Conservation (phyloP, 2,797 vertebrate species). For the Kryptopterus vitreolus region DNA sequence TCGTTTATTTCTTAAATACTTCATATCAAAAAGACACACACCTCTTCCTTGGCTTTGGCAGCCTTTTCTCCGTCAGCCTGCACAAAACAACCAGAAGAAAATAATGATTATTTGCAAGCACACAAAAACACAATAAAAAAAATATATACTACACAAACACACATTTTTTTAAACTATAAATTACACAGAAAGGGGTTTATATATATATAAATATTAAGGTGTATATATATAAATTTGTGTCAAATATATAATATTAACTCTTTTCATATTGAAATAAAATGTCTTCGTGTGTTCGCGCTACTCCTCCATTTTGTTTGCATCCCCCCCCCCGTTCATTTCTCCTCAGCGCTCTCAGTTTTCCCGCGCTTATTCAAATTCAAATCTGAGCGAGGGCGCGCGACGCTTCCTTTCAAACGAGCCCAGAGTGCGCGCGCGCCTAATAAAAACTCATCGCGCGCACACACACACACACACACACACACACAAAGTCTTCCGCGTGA, state of each 20-base stretch:
- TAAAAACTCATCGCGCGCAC: constrained; percentile 21
- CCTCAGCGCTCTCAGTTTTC: constrained; percentile 52
- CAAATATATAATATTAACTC: no score
- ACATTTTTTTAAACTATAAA: neutral
- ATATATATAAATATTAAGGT: neutral
- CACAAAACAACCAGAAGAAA: constrained; percentile 13
- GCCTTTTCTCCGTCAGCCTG: constrained; percentile 59
- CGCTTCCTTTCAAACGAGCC: constrained; percentile 71
- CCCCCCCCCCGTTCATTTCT: neutral
- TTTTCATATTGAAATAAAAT: neutral
- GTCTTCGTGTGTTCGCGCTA: neutral
- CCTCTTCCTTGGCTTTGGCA: constrained; percentile 61
- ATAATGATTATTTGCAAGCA: neutral
- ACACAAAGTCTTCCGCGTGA: constrained; percentile 18
- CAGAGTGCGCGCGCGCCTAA: constrained; percentile 58
- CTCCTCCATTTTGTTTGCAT: constrained; percentile 10
- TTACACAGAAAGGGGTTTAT: no score
- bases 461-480: neutral
- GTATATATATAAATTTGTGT: neutral
- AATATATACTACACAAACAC: neutral
- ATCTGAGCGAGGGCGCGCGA: constrained; percentile 67
- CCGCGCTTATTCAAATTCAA: constrained; percentile 85
- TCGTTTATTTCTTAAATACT: neutral
- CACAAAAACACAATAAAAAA: neutral
- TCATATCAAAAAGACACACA: constrained; percentile 30